Base-by-base conservation (phyloP, 2,113 vertebrate genomes). In the Myotis lucifugus region DNA sequence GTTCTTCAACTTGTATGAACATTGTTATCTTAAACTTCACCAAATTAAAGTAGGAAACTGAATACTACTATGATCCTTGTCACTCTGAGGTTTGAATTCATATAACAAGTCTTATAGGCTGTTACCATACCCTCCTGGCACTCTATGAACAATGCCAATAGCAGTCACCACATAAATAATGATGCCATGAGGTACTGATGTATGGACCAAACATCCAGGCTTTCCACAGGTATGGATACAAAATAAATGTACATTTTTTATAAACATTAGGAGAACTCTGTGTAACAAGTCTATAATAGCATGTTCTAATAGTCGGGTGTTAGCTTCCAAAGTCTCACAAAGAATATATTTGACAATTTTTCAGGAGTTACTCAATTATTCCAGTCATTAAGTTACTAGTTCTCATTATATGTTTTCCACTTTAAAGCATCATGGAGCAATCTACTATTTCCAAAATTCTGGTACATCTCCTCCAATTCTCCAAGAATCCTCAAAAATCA, bases 401-500 rank as follows among this genome's bases (percentile, higher is more conserved):
- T 82, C 27, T 81, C 23, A 69, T 14, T 50, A 18, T 79, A 52
- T 23, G 85, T 96, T 74, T 61, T 37, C 7, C 17, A 21, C 67
- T 91, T 76, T 34, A 88, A 69, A 84, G 87, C 70, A 19, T 42
- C 8, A 34, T 29, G 34, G 37, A 34, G 6, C 15, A 50, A 84
- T 77, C 78, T 61, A 34, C 21, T 64, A 3, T 88, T 94, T 74
- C 25, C 18, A 78, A 19, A 25, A 64, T 89, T 82, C 48, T 50
- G 19, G 8, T 21, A 56, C 2, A 10, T 81, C 7, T 18, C 4
- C 4, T 73, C 34, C 13, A 70, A 46, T 79, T 77, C 21, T 88
- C 11, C 7, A 95, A 79, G 18, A 94, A 77, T 84, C 69, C 17
- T 94, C 42, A 73, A 56, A 79, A 88, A 18, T 61, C n/a, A 84